Base-by-base conservation (phyloP, 2,888 invertebrate genomes). In the Stenodera caucasica region DNA sequence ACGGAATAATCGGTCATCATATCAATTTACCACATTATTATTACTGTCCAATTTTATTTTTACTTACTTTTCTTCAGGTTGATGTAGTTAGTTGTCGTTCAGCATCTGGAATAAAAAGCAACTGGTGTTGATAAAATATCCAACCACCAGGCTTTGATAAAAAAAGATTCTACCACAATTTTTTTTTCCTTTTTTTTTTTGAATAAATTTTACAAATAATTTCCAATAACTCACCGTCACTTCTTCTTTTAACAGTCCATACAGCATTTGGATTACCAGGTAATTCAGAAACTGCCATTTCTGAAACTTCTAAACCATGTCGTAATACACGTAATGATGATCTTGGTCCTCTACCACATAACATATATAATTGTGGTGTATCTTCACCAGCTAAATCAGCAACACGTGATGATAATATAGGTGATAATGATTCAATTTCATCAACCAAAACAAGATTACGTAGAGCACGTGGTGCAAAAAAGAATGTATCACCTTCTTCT, bases 211-310 rank as follows among this genome's bases (percentile, higher is more conserved):
- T 7, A 30, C 4, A 32, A 26, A 2, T n/a, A 35, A 30, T 29
- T 23, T 15, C 26, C 49, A 33, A 45, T 3, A 49, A 85, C 90
- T 91, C 83, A 98, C 98, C 99, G 84, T 99, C 98, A 78, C 93
- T 89, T 79, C 96, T 89, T 74, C 92, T 88, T 78, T 96, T 94
- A 18, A 99, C 99, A 30, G 99, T 99, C 99, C 99, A 99, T 1
- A 99, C 99, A 73, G 98, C 98, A 83, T 98, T 99, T 2, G 99
- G 99, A 77, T 96, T 98, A 77, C 98, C 98, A n/a, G 99, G 99
- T 70, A 99, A 83, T 81, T 99, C 99, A 23, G 98, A 98, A 2
- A 99, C 98, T 61, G 99, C 99, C 99, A 99, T 99, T 82, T 99
- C 99, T 0, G 97, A 94, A 1, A 99, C 98, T 84, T 98, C 99